These are phyloP conservation scores for Artibeus lituratus DNA, from an alignment of 2,797 vertebrate genomes.

Conservation along the genomic window DNA sequence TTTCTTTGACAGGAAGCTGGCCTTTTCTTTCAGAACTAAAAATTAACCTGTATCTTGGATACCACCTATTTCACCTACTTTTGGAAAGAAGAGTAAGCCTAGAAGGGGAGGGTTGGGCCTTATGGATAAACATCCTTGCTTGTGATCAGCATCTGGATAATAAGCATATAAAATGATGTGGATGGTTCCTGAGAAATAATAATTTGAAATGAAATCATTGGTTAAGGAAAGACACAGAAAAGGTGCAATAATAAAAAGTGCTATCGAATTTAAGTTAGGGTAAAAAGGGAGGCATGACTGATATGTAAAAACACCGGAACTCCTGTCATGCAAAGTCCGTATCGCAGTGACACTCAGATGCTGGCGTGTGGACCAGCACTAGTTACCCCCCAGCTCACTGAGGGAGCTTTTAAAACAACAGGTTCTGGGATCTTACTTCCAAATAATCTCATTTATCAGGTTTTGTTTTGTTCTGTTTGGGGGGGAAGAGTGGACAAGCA, in stretches of 20 bases:
- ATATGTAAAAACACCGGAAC: background rate
- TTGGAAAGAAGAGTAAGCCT: slow-evolving; percentile 38
- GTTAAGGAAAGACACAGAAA: slow-evolving; percentile 34
- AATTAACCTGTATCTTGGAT: background rate
- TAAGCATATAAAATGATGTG: background rate
- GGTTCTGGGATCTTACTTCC: background rate
- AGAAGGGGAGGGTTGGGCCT: background rate
- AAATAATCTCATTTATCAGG: slow-evolving; percentile 21
- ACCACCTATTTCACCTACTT: slow-evolving; percentile 28
- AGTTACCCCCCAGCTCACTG: background rate
- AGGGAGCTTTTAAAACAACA: background rate
- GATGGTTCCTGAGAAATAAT: background rate
- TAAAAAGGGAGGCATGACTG: slow-evolving; percentile 32
- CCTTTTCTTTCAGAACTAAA: slow-evolving; percentile 6
- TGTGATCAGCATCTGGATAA: slow-evolving; percentile 16
- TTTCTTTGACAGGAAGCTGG: slow-evolving; percentile 13
- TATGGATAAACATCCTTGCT: background rate
- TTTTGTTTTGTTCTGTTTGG: background rate
- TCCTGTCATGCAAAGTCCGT: background rate
- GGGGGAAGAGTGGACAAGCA: background rate
- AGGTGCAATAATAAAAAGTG: slow-evolving; percentile 30
- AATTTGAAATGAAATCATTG: slow-evolving; percentile 9
- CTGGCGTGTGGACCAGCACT: background rate
- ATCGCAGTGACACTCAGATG: background rate
- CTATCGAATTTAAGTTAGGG: slow-evolving; percentile 13